Percentiles rank a stretch among this genome's conserved stretches.
phyloP scores from a whole-genome alignment of 2,113 vertebrate species.

The Sclerurus mexicanus region DNA sequence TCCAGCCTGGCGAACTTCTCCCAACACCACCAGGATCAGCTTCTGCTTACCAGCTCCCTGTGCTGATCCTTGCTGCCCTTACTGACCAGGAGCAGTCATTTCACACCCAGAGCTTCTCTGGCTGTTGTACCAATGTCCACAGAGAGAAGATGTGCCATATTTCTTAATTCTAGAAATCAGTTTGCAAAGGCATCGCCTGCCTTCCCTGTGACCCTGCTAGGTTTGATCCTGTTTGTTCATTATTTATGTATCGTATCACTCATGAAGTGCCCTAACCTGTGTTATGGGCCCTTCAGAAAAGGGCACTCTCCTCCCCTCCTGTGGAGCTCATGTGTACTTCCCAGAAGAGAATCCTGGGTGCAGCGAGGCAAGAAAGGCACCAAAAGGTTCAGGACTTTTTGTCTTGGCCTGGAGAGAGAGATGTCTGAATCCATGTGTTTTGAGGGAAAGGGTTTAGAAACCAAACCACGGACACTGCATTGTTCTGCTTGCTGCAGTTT shows the following conservation, averaged over 20 bases:
- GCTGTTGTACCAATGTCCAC: background rate
- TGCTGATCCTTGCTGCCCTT: background rate
- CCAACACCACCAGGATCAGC: background rate
- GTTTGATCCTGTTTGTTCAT: background rate
- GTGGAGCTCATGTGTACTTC: background rate
- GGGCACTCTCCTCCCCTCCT: background rate
- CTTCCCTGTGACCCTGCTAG: background rate
- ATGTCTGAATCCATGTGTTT: background rate
- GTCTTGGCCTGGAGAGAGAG: background rate
- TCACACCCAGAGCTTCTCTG: background rate
- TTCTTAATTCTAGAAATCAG: background rate
- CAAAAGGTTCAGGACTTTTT: background rate
- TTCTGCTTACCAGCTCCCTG: background rate
- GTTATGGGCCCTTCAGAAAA: background rate
- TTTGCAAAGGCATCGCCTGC: background rate
- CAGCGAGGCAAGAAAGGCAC: background rate
- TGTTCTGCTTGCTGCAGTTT: background rate
- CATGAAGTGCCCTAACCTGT: background rate
- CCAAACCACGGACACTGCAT: background rate
- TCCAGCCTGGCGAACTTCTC: background rate
- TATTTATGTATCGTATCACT: background rate
- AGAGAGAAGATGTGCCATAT: background rate
- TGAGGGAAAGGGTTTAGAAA: background rate
- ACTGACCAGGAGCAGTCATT: background rate
- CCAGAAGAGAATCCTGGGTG: background rate